Evolutionary conservation across 2,113 vertebrate species (phyloP).

Genomic region (Gobiocypris rarus): DNA sequence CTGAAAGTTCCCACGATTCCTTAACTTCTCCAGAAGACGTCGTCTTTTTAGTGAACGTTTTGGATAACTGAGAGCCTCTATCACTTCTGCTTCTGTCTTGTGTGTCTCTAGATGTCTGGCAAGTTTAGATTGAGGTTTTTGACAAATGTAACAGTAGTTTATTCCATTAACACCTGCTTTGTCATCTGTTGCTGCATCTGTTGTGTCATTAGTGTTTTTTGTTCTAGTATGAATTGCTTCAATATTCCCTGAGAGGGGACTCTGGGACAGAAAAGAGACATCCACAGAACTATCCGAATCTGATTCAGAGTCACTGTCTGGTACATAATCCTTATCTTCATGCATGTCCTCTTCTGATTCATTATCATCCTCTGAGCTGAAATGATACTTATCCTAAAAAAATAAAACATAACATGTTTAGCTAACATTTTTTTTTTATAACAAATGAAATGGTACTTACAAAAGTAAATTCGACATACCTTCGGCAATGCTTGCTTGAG

Average conservation of each 20-base stretch:
- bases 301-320: not conserved
- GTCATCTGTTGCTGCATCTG: not conserved
- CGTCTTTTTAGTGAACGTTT: not conserved
- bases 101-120: constrained; percentile 29
- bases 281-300: not conserved
- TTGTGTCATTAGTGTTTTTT: not conserved
- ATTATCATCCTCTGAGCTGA: not conserved
- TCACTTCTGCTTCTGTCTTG: constrained; percentile 26
- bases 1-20: constrained; percentile 64
- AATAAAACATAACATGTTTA: not conserved
- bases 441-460: not conserved
- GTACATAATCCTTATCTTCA: not conserved
- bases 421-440: not conserved
- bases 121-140: constrained; percentile 30
- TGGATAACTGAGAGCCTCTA: constrained; percentile 20
- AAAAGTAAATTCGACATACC: not conserved
- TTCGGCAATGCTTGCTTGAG: not conserved
- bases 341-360: not conserved
- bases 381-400: not conserved
- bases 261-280: not conserved
- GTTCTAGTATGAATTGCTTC: not conserved
- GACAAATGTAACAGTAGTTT: constrained; percentile 40
- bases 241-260: not conserved
- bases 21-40: not conserved
- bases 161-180: not conserved